Base-by-base conservation (phyloP, 2,888 invertebrate genomes). In the Lithophane semibrunnea region DNA sequence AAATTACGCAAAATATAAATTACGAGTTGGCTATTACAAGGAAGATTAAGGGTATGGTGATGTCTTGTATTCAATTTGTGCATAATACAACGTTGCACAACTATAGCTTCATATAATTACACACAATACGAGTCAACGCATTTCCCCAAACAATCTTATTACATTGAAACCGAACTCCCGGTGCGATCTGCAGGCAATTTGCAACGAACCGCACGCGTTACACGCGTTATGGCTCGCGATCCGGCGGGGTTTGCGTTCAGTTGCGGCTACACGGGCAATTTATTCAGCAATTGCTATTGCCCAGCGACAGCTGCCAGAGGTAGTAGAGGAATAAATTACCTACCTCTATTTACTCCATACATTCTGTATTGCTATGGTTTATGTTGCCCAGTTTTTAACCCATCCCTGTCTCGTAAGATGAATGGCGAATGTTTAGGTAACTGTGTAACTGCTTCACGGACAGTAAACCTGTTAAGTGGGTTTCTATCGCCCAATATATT, bases 161-260 rank as follows among this genome's bases (percentile, higher is more conserved):
- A 64, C 66, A 85, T 75, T 66, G 56, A 69, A 77, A 76, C 82
- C 64, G 24, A 79, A 74, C 58, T 72, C 79, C 79, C 82, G 18
- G 12, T 71, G 63, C 73, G 77, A 86, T 87, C 73, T 80, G 83
- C 83, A 85, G 75, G 75, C 87, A 88, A 86, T 87, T 86, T 83
- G 86, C 75, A 77, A 42, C 76, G 21, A 87, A 83, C 88, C 83
- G 52, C 88, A 87, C 47, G 75, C 79, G 42, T 80, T 76, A 85
- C 76, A 83, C 79, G 78, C 83, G 75, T 77, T 79, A 75, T 56
- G 56, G 71, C 64, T 69, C 79, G 68, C 73, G 66, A 65, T 58
- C 76, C 71, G 24, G 37, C 21, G 42, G 60, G 73, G 64, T 63
- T 73, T 74, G 65, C 68, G 71, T 71, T 76, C 5, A 3, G 18